A percentile compares a stretch with the other conserved stretches of the same genome.
These are phyloP conservation scores for Deroplatys truncata DNA, from an alignment of 2,888 invertebrate genomes.

Conservation along the genomic window DNA sequence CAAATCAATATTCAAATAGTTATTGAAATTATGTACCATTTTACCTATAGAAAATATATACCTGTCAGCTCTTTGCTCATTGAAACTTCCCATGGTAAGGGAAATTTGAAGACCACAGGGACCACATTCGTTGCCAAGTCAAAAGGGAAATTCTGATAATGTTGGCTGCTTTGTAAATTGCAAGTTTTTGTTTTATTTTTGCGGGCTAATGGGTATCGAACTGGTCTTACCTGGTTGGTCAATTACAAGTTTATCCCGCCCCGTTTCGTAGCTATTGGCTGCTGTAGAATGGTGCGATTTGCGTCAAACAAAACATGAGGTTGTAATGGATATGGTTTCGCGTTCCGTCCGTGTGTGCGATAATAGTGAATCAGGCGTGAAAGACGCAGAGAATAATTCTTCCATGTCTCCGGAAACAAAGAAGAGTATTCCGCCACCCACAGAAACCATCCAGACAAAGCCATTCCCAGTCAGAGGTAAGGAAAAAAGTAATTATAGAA, in stretches of 20 bases:
- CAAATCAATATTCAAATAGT: too few relatives aligned
- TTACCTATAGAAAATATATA: too few relatives aligned
- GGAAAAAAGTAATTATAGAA: slow-evolving; percentile 13
- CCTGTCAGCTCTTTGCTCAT: too few relatives aligned
- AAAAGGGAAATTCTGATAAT: neutral
- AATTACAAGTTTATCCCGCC: slow-evolving; percentile 18
- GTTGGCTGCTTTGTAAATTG: neutral
- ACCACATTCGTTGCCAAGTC: too few relatives aligned
- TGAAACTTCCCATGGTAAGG: too few relatives aligned
- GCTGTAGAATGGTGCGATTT: slow-evolving; percentile 21
- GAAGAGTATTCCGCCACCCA: slow-evolving; percentile 58
- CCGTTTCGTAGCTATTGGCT: slow-evolving; percentile 23
- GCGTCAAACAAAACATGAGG: slow-evolving; percentile 29
- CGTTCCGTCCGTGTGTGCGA: slow-evolving; percentile 22
- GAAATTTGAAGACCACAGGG: too few relatives aligned
- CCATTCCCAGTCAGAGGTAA: slow-evolving; percentile 83
- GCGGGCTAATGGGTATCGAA: slow-evolving; percentile 4
- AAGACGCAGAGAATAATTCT: slow-evolving; percentile 12
- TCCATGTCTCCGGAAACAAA: slow-evolving; percentile 31
- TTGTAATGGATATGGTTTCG: slow-evolving; percentile 21
- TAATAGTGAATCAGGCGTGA: slow-evolving; percentile 1
- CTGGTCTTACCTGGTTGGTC: slow-evolving; percentile 13
- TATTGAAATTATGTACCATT: too few relatives aligned
- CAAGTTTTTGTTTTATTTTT: neutral
- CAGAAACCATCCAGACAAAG: slow-evolving; percentile 83